A percentile compares a stretch with the other conserved stretches of the same genome.
These are phyloP conservation scores for Hipposideros larvatus DNA, from an alignment of 2,797 vertebrate species.

Conservation along the genomic window DNA sequence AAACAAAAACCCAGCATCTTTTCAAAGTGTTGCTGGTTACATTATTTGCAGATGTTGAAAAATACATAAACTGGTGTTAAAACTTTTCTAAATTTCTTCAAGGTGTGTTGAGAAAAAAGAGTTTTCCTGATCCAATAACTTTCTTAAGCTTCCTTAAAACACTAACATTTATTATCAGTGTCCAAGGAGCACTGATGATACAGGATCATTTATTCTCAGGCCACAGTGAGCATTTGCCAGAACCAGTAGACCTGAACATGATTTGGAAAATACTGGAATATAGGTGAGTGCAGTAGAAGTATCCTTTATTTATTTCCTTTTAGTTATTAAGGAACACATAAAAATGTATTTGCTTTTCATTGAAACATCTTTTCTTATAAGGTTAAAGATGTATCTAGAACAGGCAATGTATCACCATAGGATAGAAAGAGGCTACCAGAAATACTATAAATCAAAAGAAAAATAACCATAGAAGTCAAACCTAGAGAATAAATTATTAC, in stretches of 20 bases:
- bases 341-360: slow-evolving; percentile 54
- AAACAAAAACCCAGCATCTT: background rate
- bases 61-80: background rate
- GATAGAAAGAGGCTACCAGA: background rate
- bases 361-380: slow-evolving; percentile 46
- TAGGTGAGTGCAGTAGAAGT: background rate
- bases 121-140: background rate
- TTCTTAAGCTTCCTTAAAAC: slow-evolving; percentile 26
- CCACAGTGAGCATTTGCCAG: background rate
- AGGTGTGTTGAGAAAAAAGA: background rate
- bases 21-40: slow-evolving; percentile 29
- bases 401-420: background rate
- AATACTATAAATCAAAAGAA: slow-evolving; percentile 43
- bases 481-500: background rate
- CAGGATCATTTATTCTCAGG: background rate
- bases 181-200: background rate
- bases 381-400: background rate
- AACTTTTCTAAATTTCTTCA: slow-evolving; percentile 36
- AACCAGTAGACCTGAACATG: background rate
- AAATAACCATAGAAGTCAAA: slow-evolving; percentile 49
- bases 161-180: background rate
- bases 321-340: background rate
- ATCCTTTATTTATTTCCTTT: slow-evolving; percentile 28
- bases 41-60: slow-evolving; percentile 27
- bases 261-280: slow-evolving; percentile 8